phyloP scores from a whole-genome alignment of 2,888 invertebrate genomes.

The Seira musarum region DNA sequence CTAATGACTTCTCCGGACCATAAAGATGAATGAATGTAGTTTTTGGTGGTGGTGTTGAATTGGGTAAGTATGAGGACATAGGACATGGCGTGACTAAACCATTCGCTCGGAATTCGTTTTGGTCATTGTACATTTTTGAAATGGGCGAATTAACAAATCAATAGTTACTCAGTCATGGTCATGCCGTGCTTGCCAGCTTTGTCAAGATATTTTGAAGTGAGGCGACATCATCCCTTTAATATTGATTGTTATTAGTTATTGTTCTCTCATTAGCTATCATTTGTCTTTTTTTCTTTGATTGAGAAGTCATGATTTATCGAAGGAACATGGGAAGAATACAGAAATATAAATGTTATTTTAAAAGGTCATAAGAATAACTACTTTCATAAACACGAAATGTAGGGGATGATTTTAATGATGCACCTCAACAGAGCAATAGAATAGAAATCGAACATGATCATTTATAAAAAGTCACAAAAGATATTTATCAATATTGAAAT shows the following conservation, averaged over 20 bases:
- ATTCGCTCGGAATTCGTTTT: background rate
- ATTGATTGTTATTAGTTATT: slow-evolving; percentile 42
- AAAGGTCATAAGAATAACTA: slow-evolving; percentile 14
- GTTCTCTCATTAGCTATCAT: slow-evolving; percentile 53
- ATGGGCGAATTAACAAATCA: background rate
- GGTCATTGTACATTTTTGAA: background rate
- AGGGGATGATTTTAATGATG: background rate
- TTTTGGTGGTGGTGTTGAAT: no score
- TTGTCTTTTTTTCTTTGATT: slow-evolving; percentile 55
- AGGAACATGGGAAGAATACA: slow-evolving; percentile 27
- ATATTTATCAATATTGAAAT: background rate
- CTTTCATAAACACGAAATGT: background rate
- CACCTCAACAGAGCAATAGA: no score
- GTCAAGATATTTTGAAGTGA: slow-evolving; percentile 15
- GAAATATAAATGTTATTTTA: slow-evolving; percentile 1
- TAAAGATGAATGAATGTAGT: no score
- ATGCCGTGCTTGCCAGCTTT: slow-evolving; percentile 45
- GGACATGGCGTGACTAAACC: background rate
- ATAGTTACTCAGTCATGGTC: slow-evolving; percentile 20
- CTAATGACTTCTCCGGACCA: no score
- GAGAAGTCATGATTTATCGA: slow-evolving; percentile 57
- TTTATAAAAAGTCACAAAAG: background rate
- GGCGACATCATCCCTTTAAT: slow-evolving; percentile 23
- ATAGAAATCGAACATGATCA: background rate
- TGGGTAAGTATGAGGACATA: no score